These are phyloP conservation scores for Polypedilum pembai DNA, from an alignment of 1,140 invertebrate species.

Conservation along the genomic window DNA sequence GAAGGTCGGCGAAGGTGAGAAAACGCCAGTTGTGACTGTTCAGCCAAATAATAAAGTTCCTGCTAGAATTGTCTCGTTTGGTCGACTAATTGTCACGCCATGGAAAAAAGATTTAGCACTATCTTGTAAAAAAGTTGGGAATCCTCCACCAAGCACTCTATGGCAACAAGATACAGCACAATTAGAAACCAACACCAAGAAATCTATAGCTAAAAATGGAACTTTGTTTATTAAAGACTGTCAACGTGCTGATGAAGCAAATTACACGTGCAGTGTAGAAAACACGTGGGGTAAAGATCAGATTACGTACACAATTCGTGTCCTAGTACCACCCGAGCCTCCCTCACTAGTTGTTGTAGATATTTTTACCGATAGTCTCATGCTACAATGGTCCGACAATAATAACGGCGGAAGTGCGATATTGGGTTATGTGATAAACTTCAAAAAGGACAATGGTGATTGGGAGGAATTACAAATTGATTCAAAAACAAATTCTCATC, in stretches of 20 bases:
- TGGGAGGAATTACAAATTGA: conserved; percentile 81
- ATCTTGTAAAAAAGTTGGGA: conserved; percentile 71
- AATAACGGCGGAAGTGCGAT: conserved; percentile 64
- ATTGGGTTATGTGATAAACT: conserved; percentile 76
- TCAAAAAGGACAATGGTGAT: conserved; percentile 78
- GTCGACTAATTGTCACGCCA: conserved; percentile 63
- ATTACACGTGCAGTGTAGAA: conserved; percentile 77
- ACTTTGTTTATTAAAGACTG: conserved; percentile 61
- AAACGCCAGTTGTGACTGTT: conserved; percentile 65
- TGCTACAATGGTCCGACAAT: conserved; percentile 61
- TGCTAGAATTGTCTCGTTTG: conserved; percentile 74
- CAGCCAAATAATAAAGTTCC: conserved; percentile 72
- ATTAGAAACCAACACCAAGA: conserved; percentile 59
- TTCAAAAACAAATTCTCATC: conserved; percentile 65
- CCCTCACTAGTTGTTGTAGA: conserved; percentile 59
- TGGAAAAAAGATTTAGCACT: conserved; percentile 78
- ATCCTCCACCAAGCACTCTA: conserved; percentile 60
- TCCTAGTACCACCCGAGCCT: conserved; percentile 60
- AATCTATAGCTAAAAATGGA: conserved; percentile 58
- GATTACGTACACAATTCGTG: conserved; percentile 64
- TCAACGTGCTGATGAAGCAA: conserved; percentile 74
- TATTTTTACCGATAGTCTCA: conserved; percentile 60
- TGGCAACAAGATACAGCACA: conserved; percentile 66
- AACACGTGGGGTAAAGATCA: conserved; percentile 78
- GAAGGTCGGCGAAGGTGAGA: conserved; percentile 69